Evolutionary conservation across 2,797 vertebrate species (phyloP).

Genomic region (Momotus momota): DNA sequence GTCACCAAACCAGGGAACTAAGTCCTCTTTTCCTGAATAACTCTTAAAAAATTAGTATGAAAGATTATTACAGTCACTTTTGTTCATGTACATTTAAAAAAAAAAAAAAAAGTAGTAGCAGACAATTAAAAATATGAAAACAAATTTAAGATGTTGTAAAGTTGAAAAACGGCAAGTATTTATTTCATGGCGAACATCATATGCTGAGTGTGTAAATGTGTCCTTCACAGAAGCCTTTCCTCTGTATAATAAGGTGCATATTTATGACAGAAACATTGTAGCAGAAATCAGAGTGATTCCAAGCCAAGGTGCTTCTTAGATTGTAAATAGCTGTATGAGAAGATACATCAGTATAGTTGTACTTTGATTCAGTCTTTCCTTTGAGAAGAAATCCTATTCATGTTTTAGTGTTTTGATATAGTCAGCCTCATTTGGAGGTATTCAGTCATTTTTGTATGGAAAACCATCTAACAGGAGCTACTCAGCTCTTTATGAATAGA

Average conservation of each 20-base stretch:
- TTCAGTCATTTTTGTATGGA: slow-evolving; percentile 72
- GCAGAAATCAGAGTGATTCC: slow-evolving; percentile 63
- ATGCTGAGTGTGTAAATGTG: background rate
- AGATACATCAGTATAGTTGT: slow-evolving; percentile 64
- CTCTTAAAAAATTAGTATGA: background rate
- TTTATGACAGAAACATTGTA: slow-evolving; percentile 66
- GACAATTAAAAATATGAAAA: background rate
- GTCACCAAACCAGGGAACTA: background rate
- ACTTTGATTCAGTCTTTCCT: slow-evolving; percentile 79
- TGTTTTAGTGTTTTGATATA: slow-evolving; percentile 77
- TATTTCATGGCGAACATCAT: background rate
- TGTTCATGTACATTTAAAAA: background rate
- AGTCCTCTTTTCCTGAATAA: background rate
- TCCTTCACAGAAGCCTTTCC: slow-evolving; percentile 50
- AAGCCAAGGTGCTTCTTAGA: slow-evolving; percentile 78
- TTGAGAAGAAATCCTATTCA: slow-evolving; percentile 77
- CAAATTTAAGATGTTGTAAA: background rate
- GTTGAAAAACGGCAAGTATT: background rate
- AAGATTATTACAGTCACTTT: background rate
- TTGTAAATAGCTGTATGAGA: slow-evolving; percentile 70
- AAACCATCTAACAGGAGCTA: slow-evolving; percentile 71
- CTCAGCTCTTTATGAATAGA: slow-evolving; percentile 70
- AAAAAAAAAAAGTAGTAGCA: background rate
- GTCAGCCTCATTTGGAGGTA: slow-evolving; percentile 70
- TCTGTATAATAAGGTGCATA: slow-evolving; percentile 45